Percentiles rank a stretch among this genome's conserved stretches.
These are phyloP conservation scores for Drosophila ironensis DNA, from an alignment of 1,140 invertebrate genomes.

Conservation along the genomic window DNA sequence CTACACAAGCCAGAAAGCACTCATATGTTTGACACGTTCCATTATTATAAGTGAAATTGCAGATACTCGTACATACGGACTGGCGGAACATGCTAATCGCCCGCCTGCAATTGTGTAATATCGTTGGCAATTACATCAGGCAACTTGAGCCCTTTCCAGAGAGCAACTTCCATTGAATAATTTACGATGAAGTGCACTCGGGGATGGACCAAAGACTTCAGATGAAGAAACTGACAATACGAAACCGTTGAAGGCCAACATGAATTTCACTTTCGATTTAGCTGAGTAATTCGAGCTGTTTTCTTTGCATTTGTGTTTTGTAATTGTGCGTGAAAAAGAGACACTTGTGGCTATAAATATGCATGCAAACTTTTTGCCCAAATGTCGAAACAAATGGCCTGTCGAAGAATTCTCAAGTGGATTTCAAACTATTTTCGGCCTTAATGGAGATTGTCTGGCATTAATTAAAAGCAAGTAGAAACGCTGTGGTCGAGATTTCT, in stretches of 20 bases:
- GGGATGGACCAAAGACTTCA: constrained; percentile 1
- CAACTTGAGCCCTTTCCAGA: background rate
- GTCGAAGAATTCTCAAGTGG: constrained; percentile 27
- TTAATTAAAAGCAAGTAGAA: constrained; percentile 5
- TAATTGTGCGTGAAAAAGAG: constrained; percentile 51
- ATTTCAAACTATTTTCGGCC: constrained; percentile 1
- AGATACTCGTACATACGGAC: background rate
- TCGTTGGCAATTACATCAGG: constrained; percentile 1
- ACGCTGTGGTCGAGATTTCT: no score
- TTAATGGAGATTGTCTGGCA: constrained; percentile 4
- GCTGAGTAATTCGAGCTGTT: constrained; percentile 34
- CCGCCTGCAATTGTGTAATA: background rate
- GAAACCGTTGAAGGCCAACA: constrained; percentile 17
- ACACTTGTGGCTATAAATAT: constrained; percentile 45
- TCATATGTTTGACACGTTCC: background rate
- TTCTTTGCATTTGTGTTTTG: constrained; percentile 22
- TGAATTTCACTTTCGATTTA: constrained; percentile 61
- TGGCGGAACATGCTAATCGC: background rate
- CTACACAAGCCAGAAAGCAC: background rate
- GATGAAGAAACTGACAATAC: background rate
- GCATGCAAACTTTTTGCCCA: constrained; percentile 15
- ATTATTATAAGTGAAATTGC: background rate
- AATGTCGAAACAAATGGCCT: constrained; percentile 21
- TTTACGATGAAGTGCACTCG: constrained; percentile 41
- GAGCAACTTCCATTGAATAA: constrained; percentile 25